Conservation (phyloP, 2,797 vertebrate species). For the Hapalemur alaotrensis region DNA sequence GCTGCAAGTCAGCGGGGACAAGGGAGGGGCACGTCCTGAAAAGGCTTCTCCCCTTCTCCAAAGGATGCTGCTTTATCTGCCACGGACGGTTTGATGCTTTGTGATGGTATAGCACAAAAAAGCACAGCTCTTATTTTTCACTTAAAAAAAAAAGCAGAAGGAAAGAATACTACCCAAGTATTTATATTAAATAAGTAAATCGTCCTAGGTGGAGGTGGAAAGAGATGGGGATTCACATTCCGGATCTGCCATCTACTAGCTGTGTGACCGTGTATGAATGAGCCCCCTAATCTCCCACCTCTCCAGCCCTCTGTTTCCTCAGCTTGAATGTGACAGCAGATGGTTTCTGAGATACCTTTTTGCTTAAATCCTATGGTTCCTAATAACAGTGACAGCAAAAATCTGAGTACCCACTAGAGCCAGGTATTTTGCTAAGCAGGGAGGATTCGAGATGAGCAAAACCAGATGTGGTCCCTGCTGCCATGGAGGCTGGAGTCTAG, state of each 20-base stretch:
- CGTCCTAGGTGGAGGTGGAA: not conserved
- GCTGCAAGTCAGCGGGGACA: not conserved
- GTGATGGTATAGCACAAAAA: not conserved
- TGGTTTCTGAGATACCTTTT: not conserved
- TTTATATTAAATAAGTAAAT: not conserved
- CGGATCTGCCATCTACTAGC: not conserved
- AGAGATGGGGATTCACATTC: not conserved
- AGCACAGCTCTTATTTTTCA: not conserved
- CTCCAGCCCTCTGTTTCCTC: not conserved
- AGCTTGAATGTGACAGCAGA: not conserved
- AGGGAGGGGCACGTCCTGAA: not conserved
- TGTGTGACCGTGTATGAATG: not conserved
- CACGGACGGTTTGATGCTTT: not conserved
- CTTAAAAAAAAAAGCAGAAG: not conserved
- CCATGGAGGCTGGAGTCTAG: accelerated
- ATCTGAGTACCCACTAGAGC: not conserved
- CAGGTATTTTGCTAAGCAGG: not conserved
- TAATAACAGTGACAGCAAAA: not conserved
- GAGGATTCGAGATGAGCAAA: not conserved
- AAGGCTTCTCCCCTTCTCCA: not conserved
- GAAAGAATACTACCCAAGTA: not conserved
- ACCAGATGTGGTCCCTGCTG: not conserved
- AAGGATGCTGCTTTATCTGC: not conserved
- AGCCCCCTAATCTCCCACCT: not conserved
- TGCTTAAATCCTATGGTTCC: not conserved